phyloP scores from a whole-genome alignment of 2,797 vertebrate genomes.

The Anisognathus igniventris region DNA sequence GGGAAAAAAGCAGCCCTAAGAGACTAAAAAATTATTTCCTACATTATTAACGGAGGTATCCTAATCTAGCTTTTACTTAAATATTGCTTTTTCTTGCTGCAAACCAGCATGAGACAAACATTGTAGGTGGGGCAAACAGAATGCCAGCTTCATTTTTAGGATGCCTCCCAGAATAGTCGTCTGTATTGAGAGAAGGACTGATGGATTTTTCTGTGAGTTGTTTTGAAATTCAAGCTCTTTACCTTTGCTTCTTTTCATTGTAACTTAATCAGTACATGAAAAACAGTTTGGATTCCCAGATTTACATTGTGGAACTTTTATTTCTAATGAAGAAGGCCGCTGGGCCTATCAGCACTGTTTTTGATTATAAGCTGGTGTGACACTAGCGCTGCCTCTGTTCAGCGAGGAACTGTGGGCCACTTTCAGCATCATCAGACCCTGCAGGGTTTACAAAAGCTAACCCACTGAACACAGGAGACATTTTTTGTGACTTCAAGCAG shows the following conservation, averaged over 20 bases:
- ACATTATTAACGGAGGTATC: fast-evolving
- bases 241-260: background rate
- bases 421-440: background rate
- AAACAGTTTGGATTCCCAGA: background rate
- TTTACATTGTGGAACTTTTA: background rate
- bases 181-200: background rate
- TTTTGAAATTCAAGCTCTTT: background rate
- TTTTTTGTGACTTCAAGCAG: background rate
- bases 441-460: background rate
- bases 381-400: background rate
- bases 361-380: background rate
- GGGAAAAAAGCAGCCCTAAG: background rate
- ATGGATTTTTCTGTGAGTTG: fast-evolving
- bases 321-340: background rate
- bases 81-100: background rate
- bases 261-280: background rate
- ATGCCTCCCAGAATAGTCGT: background rate
- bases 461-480: background rate
- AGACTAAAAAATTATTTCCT: background rate
- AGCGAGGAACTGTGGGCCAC: background rate
- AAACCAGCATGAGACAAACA: background rate
- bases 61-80: background rate
- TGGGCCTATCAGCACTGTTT: background rate
- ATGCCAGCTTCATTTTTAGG: background rate
- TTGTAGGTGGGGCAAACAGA: background rate